Percentiles rank a stretch among this genome's conserved stretches.
Evolutionary conservation across 2,888 invertebrate genomes (phyloP).

Genomic region (Drosophila multiciliata): DNA sequence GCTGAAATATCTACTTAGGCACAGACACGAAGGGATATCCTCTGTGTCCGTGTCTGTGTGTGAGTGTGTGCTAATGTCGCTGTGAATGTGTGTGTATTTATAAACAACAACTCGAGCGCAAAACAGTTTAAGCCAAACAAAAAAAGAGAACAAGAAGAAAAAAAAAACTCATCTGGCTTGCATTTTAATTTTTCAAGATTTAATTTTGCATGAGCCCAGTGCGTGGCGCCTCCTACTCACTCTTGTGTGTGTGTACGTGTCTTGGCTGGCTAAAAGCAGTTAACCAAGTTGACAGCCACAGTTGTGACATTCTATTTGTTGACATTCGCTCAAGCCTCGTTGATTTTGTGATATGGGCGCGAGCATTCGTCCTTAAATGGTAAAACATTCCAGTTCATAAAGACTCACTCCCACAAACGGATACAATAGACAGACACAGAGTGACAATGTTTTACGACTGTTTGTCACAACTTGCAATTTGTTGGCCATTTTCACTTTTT

Average conservation of each 20-base stretch:
- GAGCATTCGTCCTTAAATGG: slow-evolving; percentile 24
- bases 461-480: slow-evolving; percentile 51
- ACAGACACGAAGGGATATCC: slow-evolving; percentile 42
- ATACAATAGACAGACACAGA: not conserved
- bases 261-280: slow-evolving; percentile 2
- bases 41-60: slow-evolving; percentile 4
- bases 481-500: slow-evolving; percentile 30
- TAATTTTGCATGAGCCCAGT: slow-evolving; percentile 74
- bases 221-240: slow-evolving; percentile 25
- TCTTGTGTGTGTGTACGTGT: slow-evolving; percentile 1
- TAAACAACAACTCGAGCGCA: slow-evolving; percentile 60
- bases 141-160: not conserved
- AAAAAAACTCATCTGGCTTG: slow-evolving; percentile 65
- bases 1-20: slow-evolving; percentile 67
- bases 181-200: slow-evolving; percentile 77
- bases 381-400: slow-evolving; percentile 23
- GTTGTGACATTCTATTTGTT: slow-evolving; percentile 65
- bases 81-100: slow-evolving; percentile 40
- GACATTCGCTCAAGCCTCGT: slow-evolving; percentile 67
- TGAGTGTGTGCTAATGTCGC: slow-evolving; percentile 8
- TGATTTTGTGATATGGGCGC: slow-evolving; percentile 57
- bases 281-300: slow-evolving; percentile 47
- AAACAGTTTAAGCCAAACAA: slow-evolving; percentile 53
- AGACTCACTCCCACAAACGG: not conserved
- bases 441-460: slow-evolving; percentile 49